A percentile compares a stretch with the other conserved stretches of the same genome.
phyloP scores from a whole-genome alignment of 2,888 invertebrate genomes.

The Pseudoips prasinana region DNA sequence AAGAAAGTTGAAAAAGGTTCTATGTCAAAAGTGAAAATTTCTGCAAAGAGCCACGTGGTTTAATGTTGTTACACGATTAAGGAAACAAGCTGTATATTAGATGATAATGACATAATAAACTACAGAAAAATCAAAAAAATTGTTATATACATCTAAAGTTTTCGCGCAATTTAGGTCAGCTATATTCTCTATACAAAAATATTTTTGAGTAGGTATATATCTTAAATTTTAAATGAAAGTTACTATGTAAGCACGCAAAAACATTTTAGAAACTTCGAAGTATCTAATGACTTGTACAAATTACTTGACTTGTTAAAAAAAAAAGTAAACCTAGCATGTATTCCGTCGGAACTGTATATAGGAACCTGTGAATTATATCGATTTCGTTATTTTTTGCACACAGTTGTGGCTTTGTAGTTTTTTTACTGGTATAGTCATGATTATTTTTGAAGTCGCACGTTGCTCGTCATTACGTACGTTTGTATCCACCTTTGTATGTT shows the following conservation, averaged over 20 bases:
- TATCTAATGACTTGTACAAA: conserved; percentile 29
- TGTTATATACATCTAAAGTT: too few species aligned
- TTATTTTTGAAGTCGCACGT: conserved; percentile 25
- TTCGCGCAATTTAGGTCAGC: too few species aligned
- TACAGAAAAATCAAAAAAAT: too few species aligned
- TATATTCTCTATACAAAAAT: too few species aligned
- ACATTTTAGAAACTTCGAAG: conserved; percentile 11
- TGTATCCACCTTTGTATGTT: conserved; percentile 19
- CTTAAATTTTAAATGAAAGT: too few species aligned
- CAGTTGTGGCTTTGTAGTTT: conserved; percentile 20
- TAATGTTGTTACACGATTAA: too few species aligned
- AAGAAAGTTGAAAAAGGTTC: too few species aligned
- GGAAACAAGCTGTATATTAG: too few species aligned
- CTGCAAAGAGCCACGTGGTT: too few species aligned
- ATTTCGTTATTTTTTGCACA: conserved; percentile 34
- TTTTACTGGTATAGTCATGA: conserved; percentile 23
- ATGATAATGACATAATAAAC: too few species aligned
- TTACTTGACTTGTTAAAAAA: conserved; percentile 29
- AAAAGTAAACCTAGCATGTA: conserved; percentile 27
- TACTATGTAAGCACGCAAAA: neutral
- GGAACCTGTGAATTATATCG: conserved; percentile 49
- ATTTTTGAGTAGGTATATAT: too few species aligned
- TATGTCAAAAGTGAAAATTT: too few species aligned
- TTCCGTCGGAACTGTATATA: conserved; percentile 26
- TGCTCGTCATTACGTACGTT: conserved; percentile 27